These are phyloP conservation scores for Bothrops jararaca DNA, from an alignment of 2,113 vertebrate genomes.

Conservation along the genomic window DNA sequence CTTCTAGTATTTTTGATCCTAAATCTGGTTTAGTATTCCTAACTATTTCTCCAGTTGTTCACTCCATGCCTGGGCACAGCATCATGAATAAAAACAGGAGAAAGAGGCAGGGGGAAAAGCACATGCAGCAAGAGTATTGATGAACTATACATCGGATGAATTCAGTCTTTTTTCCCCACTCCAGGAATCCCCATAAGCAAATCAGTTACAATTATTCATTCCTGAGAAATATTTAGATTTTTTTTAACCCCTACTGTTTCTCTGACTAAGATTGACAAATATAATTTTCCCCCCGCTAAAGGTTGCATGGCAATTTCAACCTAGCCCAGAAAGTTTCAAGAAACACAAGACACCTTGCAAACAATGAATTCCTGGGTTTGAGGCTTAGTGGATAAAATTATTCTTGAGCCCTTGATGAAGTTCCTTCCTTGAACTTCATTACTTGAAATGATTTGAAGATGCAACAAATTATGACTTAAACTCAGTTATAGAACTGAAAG, in stretches of 20 bases:
- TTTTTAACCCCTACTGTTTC: not conserved
- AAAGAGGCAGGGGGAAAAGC: not conserved
- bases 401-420: not conserved
- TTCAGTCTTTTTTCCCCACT: slow-evolving; percentile 5
- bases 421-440: not conserved
- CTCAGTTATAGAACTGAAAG: not conserved
- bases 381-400: not conserved
- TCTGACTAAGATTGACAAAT: rapidly evolving
- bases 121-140: not conserved
- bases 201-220: slow-evolving; percentile 19
- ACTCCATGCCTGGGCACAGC: not conserved
- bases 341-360: not conserved
- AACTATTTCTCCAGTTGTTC: not conserved
- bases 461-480: not conserved
- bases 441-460: not conserved
- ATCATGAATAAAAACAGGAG: not conserved
- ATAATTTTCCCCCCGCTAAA: not conserved
- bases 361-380: not conserved
- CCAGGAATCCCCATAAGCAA: not conserved
- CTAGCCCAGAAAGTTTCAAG: not conserved
- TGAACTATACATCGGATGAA: slow-evolving; percentile 8
- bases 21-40: not conserved
- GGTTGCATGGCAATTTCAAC: not conserved
- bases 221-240: slow-evolving; percentile 16
- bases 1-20: not conserved